Evolutionary conservation across 1,140 invertebrate species (phyloP).

Genomic region (Diorhabda elongata): DNA sequence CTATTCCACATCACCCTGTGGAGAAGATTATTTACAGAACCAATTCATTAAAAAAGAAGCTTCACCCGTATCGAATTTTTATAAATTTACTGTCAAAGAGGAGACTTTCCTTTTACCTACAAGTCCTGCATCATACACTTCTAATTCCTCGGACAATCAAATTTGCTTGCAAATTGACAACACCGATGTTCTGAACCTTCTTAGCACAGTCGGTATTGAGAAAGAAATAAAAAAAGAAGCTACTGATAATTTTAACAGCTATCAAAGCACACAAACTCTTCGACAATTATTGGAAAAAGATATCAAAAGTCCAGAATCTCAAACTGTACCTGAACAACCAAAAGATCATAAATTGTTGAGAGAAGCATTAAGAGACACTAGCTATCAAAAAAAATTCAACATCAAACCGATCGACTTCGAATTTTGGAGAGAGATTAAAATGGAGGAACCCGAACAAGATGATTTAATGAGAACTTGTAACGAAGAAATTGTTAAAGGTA

Average conservation of each 20-base stretch:
- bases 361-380: conserved; percentile 75
- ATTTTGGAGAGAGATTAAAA: conserved; percentile 55
- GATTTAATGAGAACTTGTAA: conserved; percentile 52
- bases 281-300: conserved; percentile 38
- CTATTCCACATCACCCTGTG: conserved; percentile 37
- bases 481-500: conserved; percentile 62
- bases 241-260: conserved; percentile 46
- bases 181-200: conserved; percentile 27
- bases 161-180: conserved; percentile 18
- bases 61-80: conserved; percentile 34
- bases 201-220: conserved; percentile 30
- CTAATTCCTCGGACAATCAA: conserved; percentile 30
- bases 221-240: conserved; percentile 44
- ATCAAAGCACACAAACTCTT: conserved; percentile 45
- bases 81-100: conserved; percentile 48
- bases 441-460: conserved; percentile 55
- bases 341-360: conserved; percentile 73
- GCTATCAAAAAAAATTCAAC: conserved; percentile 77
- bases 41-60: conserved; percentile 40
- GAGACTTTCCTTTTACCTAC: conserved; percentile 43
- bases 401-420: conserved; percentile 68
- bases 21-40: conserved; percentile 33
- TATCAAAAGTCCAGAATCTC: conserved; percentile 25
- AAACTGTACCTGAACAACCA: conserved; percentile 38
- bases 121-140: conserved; percentile 27